These are phyloP conservation scores for Nannospalax galili DNA, from an alignment of 2,113 vertebrate species.

Conservation along the genomic window DNA sequence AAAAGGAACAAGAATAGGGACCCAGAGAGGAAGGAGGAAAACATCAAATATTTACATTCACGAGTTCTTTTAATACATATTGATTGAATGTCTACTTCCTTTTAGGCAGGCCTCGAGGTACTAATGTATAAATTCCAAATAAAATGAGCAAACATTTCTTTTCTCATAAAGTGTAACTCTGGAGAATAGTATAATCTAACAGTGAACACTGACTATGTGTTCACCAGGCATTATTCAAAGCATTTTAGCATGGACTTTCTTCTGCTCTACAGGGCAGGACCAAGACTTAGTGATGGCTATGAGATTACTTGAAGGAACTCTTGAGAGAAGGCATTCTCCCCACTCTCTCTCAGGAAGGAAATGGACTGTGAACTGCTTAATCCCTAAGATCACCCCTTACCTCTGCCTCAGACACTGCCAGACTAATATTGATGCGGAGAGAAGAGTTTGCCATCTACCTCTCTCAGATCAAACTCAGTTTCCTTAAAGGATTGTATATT, in stretches of 20 bases:
- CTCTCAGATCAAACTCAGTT: background rate
- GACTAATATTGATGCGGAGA: background rate
- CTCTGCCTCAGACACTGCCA: background rate
- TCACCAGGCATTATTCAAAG: background rate
- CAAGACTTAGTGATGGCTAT: background rate
- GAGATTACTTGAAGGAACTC: background rate
- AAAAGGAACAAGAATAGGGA: background rate
- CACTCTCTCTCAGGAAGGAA: background rate
- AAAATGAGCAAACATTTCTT: constrained; percentile 20
- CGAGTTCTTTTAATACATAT: background rate
- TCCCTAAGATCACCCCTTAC: background rate
- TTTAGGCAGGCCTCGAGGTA: background rate
- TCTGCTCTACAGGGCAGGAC: background rate
- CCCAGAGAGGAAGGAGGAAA: background rate
- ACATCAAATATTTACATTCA: background rate
- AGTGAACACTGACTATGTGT: background rate
- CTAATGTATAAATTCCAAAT: constrained; percentile 15
- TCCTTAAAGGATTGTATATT: background rate
- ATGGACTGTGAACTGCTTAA: background rate
- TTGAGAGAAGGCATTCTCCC: background rate
- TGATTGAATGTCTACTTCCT: background rate
- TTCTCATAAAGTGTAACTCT: background rate
- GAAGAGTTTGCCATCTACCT: background rate
- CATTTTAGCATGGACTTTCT: background rate
- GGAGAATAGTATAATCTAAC: background rate